Evolutionary conservation across 2,888 invertebrate species (phyloP), one percentile per base, ranked within the genome.

Genomic region (Muscina levida): DNA sequence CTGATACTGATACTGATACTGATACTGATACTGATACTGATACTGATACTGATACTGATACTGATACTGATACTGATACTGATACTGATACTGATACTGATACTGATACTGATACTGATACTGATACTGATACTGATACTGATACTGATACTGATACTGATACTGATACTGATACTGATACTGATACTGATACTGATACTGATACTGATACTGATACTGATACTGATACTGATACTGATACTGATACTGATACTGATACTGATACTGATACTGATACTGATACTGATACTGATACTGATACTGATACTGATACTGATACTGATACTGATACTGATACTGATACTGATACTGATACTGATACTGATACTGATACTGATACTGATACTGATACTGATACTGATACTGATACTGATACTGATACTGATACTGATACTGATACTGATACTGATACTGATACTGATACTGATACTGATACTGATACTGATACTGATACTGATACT

Each of bases 1-100:
- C 42, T 42, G n/a, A 42, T 42, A 42, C 42, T 42, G n/a, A 42
- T 42, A 42, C 42, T 42, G n/a, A 42, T 42, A 42, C 42, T 42
- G n/a, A 42, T 42, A 42, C 42, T 42, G n/a, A 42, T 42, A 42
- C 42, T 42, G n/a, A 42, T 42, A 42, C 42, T 42, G n/a, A 42
- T 42, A 42, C 42, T 42, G n/a, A 42, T 42, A 42, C 42, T 42
- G n/a, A 42, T 42, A 42, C 42, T 42, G n/a, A 42, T 42, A 42
- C 42, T 42, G n/a, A 42, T 42, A 42, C 42, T 42, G n/a, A 42
- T 42, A 42, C 42, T 42, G n/a, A 42, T 42, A 42, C 42, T 42
- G n/a, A 42, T 42, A 42, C 42, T 42, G n/a, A 42, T 42, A 42
- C 42, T 42, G n/a, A 42, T 42, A 42, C 42, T 42, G n/a, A 42